Evolutionary conservation across 2,888 invertebrate genomes (phyloP), one percentile per base, ranked within the genome.

Genomic region (Chesias legatella): DNA sequence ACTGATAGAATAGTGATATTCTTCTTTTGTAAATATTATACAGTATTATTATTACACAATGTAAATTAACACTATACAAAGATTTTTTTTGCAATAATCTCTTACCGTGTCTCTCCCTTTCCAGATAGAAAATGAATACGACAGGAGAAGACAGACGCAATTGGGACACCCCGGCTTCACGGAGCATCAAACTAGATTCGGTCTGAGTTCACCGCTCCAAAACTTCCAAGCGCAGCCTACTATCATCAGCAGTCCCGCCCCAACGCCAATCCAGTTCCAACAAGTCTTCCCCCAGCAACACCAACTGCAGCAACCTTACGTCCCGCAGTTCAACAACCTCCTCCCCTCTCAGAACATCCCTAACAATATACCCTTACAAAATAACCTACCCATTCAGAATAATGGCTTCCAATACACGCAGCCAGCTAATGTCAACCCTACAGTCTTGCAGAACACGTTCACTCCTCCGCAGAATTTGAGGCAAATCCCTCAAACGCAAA

Each of bases 61-160:
- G 13, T 17, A 17, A 3, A 17, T 5, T 5, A 3, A 17, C 5
- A 17, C 5, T 17, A 17, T 17, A 3, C 5, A 17, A 3, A 3
- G 13, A 3, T 17, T 17, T 3, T 35, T 10, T 22, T 28, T 13
- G 11, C n/a, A 26, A 8, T 25, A 17, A 9, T 29, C 11, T 20
- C 25, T 46, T 37, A 49, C 11, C 5, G 6, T 10, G 6, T 31
- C 32, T 44, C 54, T 63, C 49, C 60, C 37, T 51, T 82, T 85
- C 21, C 84, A 88, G 88, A 67, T 82, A 69, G 88, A 88, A 64
- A 84, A 88, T 80, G 86, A 88, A 54, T 88, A 73, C 68, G 88
- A 88, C 53, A 76, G 84, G 73, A 79, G 76, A 74, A 76, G 86
- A 67, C 84, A 84, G 53, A 70, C 78, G 23, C 55, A 73, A 13